A percentile compares a stretch with the other conserved stretches of the same genome.
Evolutionary conservation across 2,797 vertebrate species (phyloP).

Genomic region (Peromyscus aztecus): DNA sequence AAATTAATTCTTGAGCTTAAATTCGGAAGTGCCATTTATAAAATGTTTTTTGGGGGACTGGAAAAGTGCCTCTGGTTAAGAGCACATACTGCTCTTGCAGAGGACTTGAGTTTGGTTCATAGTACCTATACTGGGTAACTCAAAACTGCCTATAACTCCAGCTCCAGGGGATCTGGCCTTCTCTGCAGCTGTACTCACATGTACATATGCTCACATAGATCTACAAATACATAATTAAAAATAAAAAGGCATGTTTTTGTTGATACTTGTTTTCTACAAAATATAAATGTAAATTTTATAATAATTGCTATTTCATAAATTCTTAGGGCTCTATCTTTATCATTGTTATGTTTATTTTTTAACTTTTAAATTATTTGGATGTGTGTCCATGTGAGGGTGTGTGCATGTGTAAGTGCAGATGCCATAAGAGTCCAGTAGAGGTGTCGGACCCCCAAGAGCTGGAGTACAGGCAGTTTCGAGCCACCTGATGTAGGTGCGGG

Average conservation of each 20-base stretch:
- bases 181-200: not conserved
- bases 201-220: too few species aligned
- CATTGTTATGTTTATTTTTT: not conserved
- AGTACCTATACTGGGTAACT: not conserved
- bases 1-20: conserved; percentile 49
- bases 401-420: not conserved
- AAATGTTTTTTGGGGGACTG: not conserved
- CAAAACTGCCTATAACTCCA: not conserved
- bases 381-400: not conserved
- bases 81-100: not conserved
- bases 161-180: not conserved
- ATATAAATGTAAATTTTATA: conserved; percentile 58
- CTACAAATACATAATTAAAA: not conserved
- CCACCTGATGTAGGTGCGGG: too few species aligned
- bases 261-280: not conserved
- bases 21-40: not conserved
- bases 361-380: not conserved
- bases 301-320: not conserved
- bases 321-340: conserved; percentile 10
- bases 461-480: not conserved
- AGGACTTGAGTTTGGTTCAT: not conserved
- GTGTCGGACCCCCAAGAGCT: too few species aligned
- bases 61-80: not conserved
- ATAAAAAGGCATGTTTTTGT: not conserved
- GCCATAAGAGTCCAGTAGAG: not conserved